Evolutionary conservation across 2,888 invertebrate species (phyloP), one percentile per base, ranked within the genome.

Genomic region (Ametastegia equiseti): DNA sequence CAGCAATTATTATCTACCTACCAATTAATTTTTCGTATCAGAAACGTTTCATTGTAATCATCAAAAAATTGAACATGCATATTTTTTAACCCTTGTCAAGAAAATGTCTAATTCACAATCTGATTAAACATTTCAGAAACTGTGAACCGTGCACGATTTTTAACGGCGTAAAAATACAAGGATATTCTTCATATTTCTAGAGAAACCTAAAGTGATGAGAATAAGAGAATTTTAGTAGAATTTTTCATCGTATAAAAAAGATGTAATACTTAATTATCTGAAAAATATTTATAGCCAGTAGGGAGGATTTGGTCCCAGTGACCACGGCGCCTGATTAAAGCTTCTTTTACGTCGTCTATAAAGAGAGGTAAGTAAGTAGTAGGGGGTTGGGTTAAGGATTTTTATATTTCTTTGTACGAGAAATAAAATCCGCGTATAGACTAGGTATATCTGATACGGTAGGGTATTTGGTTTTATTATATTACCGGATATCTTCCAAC

Each of bases 391-490:
- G 60, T 60, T 71, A 27, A 30, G 69, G 71, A 71, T 71, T 71
- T 71, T 71, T 71, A 71, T 71, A 71, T 47, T 71, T 47, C 45
- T 71, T 71, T 71, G 30, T 71, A 45, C 47, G 71, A 30, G 45
- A 30, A 42, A 71, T 71, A 45, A 71, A 71, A 71, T 71, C 47
- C 45, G 13, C 6, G n/a, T n/a, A n/a, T n/a, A n/a, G 45, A 71
- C 39, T 36, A 27, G 45, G 39, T 75, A 54, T 33, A 75, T 75
- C 75, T 75, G 75, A 75, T 75, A 30, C 54, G 54, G 50, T n/a
- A 54, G 75, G 50, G 33, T 75, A 75, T 75, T 75, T 54, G 75
- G 54, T 54, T 75, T 75, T 75, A 75, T 75, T 75, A 75, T 54
- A 75, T 75, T 75, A 75, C 75, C 50, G 71, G 42, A 36, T 75